phyloP scores from a whole-genome alignment of 92 coral and sea anemone species.

The Metridium senile region DNA sequence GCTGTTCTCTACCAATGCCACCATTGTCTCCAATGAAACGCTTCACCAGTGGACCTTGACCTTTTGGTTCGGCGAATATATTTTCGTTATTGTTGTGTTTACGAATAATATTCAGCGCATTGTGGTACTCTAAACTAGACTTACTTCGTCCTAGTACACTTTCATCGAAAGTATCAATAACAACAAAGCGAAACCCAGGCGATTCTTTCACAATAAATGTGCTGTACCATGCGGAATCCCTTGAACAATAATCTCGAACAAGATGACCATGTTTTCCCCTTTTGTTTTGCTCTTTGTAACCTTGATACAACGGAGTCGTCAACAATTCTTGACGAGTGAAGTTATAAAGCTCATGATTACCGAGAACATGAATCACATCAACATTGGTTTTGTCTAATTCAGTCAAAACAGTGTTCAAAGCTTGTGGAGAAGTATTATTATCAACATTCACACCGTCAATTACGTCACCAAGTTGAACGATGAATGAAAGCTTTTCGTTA shows the following conservation, averaged over 20 bases:
- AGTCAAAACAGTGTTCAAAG: slow-evolving; percentile 50
- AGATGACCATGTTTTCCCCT: slow-evolving; percentile 7
- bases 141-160: slow-evolving; percentile 64
- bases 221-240: slow-evolving; percentile 40
- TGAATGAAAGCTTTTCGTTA: slow-evolving; percentile 34
- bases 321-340: slow-evolving; percentile 56
- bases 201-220: slow-evolving; percentile 49
- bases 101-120: slow-evolving; percentile 49
- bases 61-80: neutral
- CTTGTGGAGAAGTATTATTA: slow-evolving; percentile 38
- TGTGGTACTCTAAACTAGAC: slow-evolving; percentile 36
- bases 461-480: slow-evolving; percentile 75
- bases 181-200: slow-evolving; percentile 59
- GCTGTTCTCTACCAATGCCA: slow-evolving; percentile 57
- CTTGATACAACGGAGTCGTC: slow-evolving; percentile 38
- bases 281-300: neutral
- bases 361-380: slow-evolving; percentile 65
- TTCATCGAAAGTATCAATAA: slow-evolving; percentile 68
- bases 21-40: slow-evolving; percentile 67
- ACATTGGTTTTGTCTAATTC: slow-evolving; percentile 50
- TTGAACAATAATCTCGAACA: neutral
- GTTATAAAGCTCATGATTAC: slow-evolving; percentile 77
- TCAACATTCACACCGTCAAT: slow-evolving; percentile 63
- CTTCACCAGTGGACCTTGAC: neutral
- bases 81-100: slow-evolving; percentile 55